A percentile compares a stretch with the other conserved stretches of the same genome.
phyloP scores from a whole-genome alignment of 2,113 vertebrate genomes.

The Poecilia latipinna region DNA sequence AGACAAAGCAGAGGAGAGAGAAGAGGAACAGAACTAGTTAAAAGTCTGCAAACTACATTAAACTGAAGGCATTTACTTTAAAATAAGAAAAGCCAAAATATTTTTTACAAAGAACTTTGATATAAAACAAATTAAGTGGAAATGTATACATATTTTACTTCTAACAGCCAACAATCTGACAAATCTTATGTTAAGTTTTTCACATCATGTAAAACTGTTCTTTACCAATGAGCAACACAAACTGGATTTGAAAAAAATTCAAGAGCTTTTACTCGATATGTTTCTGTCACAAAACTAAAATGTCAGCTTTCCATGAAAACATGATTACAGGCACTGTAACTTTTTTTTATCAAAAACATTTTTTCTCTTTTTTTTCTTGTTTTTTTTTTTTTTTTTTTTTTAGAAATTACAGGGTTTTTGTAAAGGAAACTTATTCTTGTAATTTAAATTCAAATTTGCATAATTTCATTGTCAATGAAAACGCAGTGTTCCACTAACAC shows the following conservation, averaged over 20 bases:
- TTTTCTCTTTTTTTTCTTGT: too few relatives aligned
- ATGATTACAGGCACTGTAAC: too few relatives aligned
- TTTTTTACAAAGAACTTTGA: slow-evolving; percentile 5
- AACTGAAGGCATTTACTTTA: slow-evolving; percentile 2
- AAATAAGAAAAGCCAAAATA: neutral
- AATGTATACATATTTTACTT: neutral
- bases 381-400: too few relatives aligned
- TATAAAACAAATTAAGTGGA: slow-evolving; percentile 15
- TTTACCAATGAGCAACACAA: neutral
- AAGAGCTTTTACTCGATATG: neutral
- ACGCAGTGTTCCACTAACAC: too few relatives aligned
- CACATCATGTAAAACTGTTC: too few relatives aligned
- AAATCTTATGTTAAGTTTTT: too few relatives aligned
- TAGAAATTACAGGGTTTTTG: too few relatives aligned
- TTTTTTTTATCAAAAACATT: too few relatives aligned
- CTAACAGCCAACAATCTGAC: too few relatives aligned
- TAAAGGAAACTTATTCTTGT: too few relatives aligned
- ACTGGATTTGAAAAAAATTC: neutral
- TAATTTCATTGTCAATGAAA: too few relatives aligned
- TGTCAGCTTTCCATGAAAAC: neutral
- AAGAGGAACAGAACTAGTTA: slow-evolving; percentile 21
- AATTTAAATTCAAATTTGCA: too few relatives aligned
- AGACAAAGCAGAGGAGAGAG: slow-evolving; percentile 4
- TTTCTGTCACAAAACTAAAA: neutral
- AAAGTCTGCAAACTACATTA: slow-evolving; percentile 4